Conservation (phyloP, 2,797 vertebrate species). For the Acanthopagrus latus region DNA sequence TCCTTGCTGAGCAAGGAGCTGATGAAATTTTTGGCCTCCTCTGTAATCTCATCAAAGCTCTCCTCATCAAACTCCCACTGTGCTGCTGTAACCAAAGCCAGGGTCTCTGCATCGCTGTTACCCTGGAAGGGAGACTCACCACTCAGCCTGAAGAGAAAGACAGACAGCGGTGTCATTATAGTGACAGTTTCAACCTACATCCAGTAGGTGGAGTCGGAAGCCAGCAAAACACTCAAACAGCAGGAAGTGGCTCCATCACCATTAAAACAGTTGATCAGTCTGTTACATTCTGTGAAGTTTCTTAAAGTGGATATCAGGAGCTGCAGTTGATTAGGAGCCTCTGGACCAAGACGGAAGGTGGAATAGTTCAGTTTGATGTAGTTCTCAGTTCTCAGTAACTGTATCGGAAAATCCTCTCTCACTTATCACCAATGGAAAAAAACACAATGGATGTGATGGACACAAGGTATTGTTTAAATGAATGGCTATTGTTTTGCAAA, state of each 20-base stretch:
- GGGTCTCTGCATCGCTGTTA: conserved; percentile 86
- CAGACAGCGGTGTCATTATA: not conserved
- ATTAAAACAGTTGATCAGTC: not conserved
- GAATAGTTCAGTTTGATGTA: not conserved
- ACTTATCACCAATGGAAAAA: not conserved
- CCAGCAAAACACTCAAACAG: not conserved
- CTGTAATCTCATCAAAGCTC: conserved; percentile 88
- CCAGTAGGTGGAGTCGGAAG: conserved; percentile 56
- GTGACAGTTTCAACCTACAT: not conserved
- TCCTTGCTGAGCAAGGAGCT: conserved; percentile 88
- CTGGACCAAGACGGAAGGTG: not conserved
- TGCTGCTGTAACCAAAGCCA: conserved; percentile 88
- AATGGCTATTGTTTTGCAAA: not conserved
- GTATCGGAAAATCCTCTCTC: not conserved
- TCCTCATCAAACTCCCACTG: conserved; percentile 91
- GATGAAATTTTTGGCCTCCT: conserved; percentile 90
- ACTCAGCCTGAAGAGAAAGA: conserved; percentile 82
- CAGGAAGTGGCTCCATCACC: not conserved
- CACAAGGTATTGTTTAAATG: not conserved
- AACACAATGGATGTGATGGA: not conserved
- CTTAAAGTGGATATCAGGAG: not conserved
- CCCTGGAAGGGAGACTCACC: conserved; percentile 94
- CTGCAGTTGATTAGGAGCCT: not conserved
- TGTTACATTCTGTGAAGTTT: not conserved
- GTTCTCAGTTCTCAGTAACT: not conserved